Percentiles rank a stretch among this genome's conserved stretches.
phyloP scores from a whole-genome alignment of 2,113 vertebrate genomes.

The Prionailurus bengalensis region DNA sequence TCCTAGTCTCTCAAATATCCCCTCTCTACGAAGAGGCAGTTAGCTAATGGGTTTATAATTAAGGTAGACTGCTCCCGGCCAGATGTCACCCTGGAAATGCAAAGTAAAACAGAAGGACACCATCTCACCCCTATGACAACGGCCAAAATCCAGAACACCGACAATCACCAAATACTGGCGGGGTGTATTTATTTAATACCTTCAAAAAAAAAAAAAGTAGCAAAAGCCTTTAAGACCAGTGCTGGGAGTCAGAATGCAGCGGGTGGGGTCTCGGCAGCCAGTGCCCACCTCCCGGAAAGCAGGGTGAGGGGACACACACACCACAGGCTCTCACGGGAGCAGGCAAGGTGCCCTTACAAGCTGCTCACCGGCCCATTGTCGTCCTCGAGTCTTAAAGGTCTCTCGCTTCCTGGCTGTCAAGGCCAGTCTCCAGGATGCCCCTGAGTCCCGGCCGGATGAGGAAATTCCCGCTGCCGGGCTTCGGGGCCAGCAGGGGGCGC shows the following conservation, averaged over 20 bases:
- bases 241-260: neutral
- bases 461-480: neutral
- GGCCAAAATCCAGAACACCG: neutral
- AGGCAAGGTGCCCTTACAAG: fast-evolving
- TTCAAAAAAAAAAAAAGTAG: neutral
- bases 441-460: fast-evolving
- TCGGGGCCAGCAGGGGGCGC: neutral
- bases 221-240: too few species aligned
- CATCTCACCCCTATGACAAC: fast-evolving
- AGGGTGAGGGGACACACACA: too few species aligned
- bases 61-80: fast-evolving
- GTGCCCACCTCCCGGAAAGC: neutral
- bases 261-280: neutral
- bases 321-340: fast-evolving
- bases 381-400: too few species aligned
- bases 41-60: too few species aligned
- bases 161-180: fast-evolving
- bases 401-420: neutral
- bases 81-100: neutral
- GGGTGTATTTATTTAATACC: too few species aligned
- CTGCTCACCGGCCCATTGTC: neutral
- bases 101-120: too few species aligned
- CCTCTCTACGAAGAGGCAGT: neutral
- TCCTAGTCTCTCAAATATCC: neutral
- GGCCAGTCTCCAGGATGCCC: fast-evolving